Base-by-base conservation (phyloP, 2,888 invertebrate genomes). In the Argyra leucocephala region DNA sequence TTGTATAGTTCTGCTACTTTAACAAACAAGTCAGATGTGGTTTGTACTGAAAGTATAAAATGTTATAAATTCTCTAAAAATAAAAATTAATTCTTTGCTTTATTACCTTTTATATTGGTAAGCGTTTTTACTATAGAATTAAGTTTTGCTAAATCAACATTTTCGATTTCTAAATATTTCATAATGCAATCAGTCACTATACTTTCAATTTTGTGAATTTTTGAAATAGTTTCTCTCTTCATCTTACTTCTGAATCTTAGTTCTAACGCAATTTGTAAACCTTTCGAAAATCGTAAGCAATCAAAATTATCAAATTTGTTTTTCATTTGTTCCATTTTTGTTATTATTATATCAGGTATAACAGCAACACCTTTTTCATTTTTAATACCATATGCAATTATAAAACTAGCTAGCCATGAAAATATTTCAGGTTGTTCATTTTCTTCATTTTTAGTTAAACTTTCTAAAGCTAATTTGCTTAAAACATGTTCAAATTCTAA, bases 261-360 rank as follows among this genome's bases (percentile, higher is more conserved):
- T 68, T 78, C 75, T 31, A 72, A 69, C 24, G 76, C 79, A 37
- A 81, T 77, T 67, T 80, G 77, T 62, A 83, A 69, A 31, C 81
- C 81, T 22, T 81, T 76, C 5, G 83, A 80, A 15, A 84, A 68
- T 36, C 76, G 73, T 21, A 81, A 73, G 66, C 81, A 81, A 71
- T 83, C 82, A 1, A 73, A 66, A 6, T 74, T 70, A 23, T 71
- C 75, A 61, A 83, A 78, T 69, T 82, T 81, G 2, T 74, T 69
- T n/a, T 74, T 70, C 76, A 81, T 78, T 22, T 76, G 72, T 12
- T 77, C 71, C 31, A 83, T 73, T 69, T 78, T 80, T 12, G 75
- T 72, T 1, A 81, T 67, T 36, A 82, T 69, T 57, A 75, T 62
- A 62, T 79, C 75, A 2, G 82, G 75, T 57, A 81, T 74, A 63